Evolutionary conservation across 2,113 vertebrate genomes (phyloP), one percentile per base, ranked within the genome.

Genomic region (Spheniscus mendiculus): DNA sequence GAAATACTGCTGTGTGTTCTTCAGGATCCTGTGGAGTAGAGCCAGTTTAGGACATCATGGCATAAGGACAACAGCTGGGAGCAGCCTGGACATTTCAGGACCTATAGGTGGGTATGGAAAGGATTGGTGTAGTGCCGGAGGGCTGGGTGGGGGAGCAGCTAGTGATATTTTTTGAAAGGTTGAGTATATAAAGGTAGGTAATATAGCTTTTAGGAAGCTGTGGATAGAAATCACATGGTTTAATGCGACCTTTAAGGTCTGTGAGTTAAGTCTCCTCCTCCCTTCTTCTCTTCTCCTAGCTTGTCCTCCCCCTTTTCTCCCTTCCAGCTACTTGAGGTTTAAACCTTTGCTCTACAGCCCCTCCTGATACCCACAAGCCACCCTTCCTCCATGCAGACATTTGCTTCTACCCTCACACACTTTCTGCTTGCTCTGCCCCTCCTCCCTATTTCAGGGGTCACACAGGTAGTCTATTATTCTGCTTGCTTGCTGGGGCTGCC

Each of bases 381-480:
- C 10, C 6, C 10, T n/a, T 93, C 70, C 26, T 88, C n/a, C 32
- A 42, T 12, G 5, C 21, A 81, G 45, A 25, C 10, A 18, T 21
- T 55, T 42, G 36, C 15, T 63, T 56, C 55, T 65, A 34, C 18
- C n/a, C 13, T 63, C 32, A 27, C 4, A 40, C 5, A 7, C 13
- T 19, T 42, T 21, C 30, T 59, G 10, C 40, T 88, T 86, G 13
- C 30, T 80, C 12, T 79, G 21, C 15, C 49, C 5, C 22, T 69
- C 8, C 19, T 79, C 18, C 14, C 4, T 34, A 1, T 78, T 70
- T 70, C 30, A 36, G 40, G 23, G 14, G 19, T 47, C 30, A n/a
- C 49, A 18, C 5, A 18, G 10, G 11, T 9, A 9, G 9, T 11
- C 14, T 15, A 1, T 21, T 22, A 7, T 2, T 2, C 17, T 66